Conservation (phyloP, 2,113 vertebrate genomes). For the Ceyx melanurus region DNA sequence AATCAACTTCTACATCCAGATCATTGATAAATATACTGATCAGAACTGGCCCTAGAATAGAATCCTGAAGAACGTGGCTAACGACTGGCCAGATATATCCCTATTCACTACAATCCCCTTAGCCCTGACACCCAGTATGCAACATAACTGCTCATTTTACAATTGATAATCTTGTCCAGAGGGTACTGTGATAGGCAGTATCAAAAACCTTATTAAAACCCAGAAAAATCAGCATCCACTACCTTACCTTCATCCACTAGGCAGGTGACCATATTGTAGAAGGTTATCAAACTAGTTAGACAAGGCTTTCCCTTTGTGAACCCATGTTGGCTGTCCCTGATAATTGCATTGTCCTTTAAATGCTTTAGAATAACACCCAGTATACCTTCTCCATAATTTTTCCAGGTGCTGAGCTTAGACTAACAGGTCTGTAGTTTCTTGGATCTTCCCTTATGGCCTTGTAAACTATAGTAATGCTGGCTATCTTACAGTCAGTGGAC, state of each 20-base stretch:
- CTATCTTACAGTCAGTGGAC: not conserved
- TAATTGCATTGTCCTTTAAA: not conserved
- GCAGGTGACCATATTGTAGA: accelerated
- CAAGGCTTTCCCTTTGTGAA: not conserved
- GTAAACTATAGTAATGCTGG: accelerated
- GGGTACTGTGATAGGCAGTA: not conserved
- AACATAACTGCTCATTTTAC: not conserved
- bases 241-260: not conserved
- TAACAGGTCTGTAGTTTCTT: not conserved
- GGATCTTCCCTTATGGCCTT: not conserved
- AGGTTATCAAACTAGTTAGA: not conserved
- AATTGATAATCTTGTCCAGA: not conserved
- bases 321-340: too few species aligned
- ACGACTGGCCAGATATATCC: accelerated
- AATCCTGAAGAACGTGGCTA: accelerated
- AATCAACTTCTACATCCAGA: not conserved
- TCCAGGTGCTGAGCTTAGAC: not conserved
- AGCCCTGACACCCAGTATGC: accelerated
- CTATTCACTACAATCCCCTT: not conserved
- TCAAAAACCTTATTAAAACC: not conserved
- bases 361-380: not conserved
- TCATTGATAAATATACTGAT: not conserved
- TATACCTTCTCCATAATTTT: not conserved
- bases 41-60: not conserved
- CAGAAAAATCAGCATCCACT: not conserved